These are phyloP conservation scores for Cephonodes hylas DNA, from an alignment of 2,888 invertebrate genomes.

Conservation along the genomic window DNA sequence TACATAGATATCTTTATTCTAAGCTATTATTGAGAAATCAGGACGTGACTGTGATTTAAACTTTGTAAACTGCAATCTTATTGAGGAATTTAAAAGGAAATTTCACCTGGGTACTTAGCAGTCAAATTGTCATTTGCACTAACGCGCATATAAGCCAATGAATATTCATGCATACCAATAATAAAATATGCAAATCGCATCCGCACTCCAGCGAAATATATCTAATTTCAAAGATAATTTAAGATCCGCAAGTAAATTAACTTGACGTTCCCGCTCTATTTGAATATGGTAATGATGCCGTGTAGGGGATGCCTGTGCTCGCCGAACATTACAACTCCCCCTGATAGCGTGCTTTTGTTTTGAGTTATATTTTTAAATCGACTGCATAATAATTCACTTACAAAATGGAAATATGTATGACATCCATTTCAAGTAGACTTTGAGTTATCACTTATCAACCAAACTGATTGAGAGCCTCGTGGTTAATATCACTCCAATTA, in stretches of 20 bases:
- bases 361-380: background rate
- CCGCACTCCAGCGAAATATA: constrained; percentile 55
- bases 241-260: constrained; percentile 53
- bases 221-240: constrained; percentile 60
- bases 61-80: too few species aligned
- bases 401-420: too few species aligned
- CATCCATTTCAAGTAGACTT: too few species aligned
- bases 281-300: constrained; percentile 46
- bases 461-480: too few species aligned
- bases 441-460: too few species aligned
- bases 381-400: background rate
- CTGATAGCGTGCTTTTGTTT: background rate
- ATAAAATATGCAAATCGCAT: constrained; percentile 60
- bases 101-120: constrained; percentile 13
- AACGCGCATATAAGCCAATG: constrained; percentile 32
- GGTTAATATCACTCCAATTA: too few species aligned
- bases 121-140: constrained; percentile 15
- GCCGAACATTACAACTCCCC: constrained; percentile 13
- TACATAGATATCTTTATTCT: too few species aligned
- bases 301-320: constrained; percentile 19
- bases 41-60: too few species aligned
- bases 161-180: constrained; percentile 49
- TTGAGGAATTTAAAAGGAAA: background rate
- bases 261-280: constrained; percentile 44
- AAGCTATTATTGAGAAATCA: too few species aligned